Base-by-base conservation (phyloP, 2,888 invertebrate genomes). In the Quadriops clusia region DNA sequence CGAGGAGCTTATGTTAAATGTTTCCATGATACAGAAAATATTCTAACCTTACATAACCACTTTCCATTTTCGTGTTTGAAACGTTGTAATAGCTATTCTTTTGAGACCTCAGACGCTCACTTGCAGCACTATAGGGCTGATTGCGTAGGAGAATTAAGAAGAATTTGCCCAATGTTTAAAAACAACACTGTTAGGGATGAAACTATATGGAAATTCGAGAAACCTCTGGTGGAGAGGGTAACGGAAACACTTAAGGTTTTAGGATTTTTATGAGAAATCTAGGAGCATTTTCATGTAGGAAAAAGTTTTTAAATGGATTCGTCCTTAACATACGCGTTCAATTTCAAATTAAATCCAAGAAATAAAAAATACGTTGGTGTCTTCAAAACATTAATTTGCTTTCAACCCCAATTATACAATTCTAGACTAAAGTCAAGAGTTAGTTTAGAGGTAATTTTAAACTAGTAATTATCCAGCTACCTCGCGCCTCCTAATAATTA, bases 81-180 rank as follows among this genome's bases (percentile, higher is more conserved):
- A n/a, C 64, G 64, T 10, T 90, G 89, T 61, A 83, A 83, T 30
- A 83, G 85, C 24, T 89, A 80, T 63, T 73, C 86, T 32, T 75
- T 93, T 42, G 80, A 84, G 42, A 82, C 82, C 13, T 67, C 67
- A 18, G 77, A 81, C 51, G 93, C 91, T 11, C 84, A 93, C 43
- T 67, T 94, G 50, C 89, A 94, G 58, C 94, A 94, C 61, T 94
- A 93, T 64, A 74, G 91, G 36, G 86, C 85, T 15, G 90, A 90
- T 62, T 93, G 93, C 62, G 90, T 89, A 5, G 77, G 78, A 46
- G 82, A 85, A 33, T 65, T 90, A 42, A 82, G 82, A 63, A 86
- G 87, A 62, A 67, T 73, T 22, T 91, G 90, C 63, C 74, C 74
- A 31, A 81, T 86, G 53, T 86, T 80, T 57, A 71, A 83, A 34